Evolutionary conservation across 2,113 vertebrate genomes (phyloP).

Genomic region (Embiotoca jacksoni): DNA sequence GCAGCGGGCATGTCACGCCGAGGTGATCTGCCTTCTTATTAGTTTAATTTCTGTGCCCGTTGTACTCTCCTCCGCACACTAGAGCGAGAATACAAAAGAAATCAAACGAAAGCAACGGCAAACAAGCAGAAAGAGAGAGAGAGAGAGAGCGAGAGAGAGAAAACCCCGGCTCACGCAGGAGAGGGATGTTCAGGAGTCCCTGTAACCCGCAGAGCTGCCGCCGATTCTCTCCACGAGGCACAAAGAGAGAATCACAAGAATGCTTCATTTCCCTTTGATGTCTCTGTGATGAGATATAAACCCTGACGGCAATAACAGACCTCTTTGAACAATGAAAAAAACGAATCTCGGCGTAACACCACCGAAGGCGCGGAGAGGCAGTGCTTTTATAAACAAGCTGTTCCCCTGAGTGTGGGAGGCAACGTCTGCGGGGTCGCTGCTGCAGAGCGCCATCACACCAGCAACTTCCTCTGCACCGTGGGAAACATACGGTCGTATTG

Average conservation of each 20-base stretch:
- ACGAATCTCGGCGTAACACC: slow-evolving; percentile 61
- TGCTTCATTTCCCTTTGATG: slow-evolving; percentile 70
- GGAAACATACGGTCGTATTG: no score
- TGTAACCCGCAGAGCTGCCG: slow-evolving; percentile 28
- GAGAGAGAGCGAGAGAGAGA: not conserved
- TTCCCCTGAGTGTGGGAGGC: slow-evolving; percentile 49
- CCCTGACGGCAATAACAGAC: slow-evolving; percentile 70
- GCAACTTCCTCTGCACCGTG: no score
- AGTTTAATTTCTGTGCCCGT: not conserved
- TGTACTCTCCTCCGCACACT: not conserved
- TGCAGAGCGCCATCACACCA: not conserved
- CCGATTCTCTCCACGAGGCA: slow-evolving; percentile 49
- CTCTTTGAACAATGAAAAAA: slow-evolving; percentile 77
- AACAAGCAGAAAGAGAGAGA: not conserved
- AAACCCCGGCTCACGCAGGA: not conserved
- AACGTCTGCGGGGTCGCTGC: slow-evolving; percentile 30
- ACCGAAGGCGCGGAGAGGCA: slow-evolving; percentile 62
- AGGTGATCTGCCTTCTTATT: no score
- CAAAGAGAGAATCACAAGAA: slow-evolving; percentile 46
- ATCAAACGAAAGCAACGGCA: slow-evolving; percentile 9
- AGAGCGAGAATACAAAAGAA: not conserved
- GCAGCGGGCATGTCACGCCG: no score
- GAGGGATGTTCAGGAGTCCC: slow-evolving; percentile 29
- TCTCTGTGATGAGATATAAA: slow-evolving; percentile 75
- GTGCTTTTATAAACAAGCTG: slow-evolving; percentile 67